Percentiles rank a stretch among this genome's conserved stretches.
phyloP scores from a whole-genome alignment of 2,888 invertebrate species.

The Hyppa rectilinea region DNA sequence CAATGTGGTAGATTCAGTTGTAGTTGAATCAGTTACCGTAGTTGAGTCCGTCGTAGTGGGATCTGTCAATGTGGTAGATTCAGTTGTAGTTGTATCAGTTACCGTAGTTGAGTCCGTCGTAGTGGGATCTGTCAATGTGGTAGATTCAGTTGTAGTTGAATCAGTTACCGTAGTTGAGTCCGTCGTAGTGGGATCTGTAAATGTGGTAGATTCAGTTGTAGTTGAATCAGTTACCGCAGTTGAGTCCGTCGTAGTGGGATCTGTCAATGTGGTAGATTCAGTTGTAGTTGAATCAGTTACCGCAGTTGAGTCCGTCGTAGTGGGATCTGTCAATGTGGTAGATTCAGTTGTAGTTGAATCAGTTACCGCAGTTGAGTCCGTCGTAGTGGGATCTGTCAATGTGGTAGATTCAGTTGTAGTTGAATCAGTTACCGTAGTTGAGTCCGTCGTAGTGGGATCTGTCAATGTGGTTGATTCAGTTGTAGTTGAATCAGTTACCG shows the following conservation, averaged over 20 bases:
- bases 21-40: not conserved
- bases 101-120: not conserved
- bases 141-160: not conserved
- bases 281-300: not conserved
- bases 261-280: not conserved
- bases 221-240: not conserved
- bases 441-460: too few species aligned
- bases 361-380: not conserved
- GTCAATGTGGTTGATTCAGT: not conserved
- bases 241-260: not conserved
- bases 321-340: not conserved
- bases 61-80: not conserved
- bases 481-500: rapidly evolving
- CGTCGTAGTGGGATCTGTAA: not conserved
- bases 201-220: not conserved
- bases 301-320: not conserved
- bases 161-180: not conserved
- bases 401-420: not conserved
- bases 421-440: not conserved
- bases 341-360: not conserved
- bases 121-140: not conserved
- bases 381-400: not conserved
- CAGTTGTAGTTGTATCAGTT: not conserved
- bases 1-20: not conserved
- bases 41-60: not conserved